phyloP scores from a whole-genome alignment of 1,140 invertebrate genomes.

The Drosophila orosa region DNA sequence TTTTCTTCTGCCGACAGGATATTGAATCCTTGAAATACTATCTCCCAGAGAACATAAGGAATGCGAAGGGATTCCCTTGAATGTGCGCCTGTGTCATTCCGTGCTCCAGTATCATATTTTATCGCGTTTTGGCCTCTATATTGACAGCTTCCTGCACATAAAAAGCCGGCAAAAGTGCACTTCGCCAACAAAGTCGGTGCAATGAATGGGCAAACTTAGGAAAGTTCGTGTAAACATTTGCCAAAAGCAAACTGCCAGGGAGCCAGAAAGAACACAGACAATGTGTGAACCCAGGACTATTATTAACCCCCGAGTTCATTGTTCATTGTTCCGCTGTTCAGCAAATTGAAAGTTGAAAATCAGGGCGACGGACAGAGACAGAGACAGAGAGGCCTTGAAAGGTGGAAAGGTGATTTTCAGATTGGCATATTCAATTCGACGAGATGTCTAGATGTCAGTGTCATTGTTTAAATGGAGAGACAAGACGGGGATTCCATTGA shows the following conservation, averaged over 20 bases:
- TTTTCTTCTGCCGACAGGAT: slow-evolving; percentile 5
- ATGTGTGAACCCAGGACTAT: slow-evolving; percentile 48
- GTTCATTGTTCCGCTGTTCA: slow-evolving; percentile 43
- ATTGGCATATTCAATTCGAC: slow-evolving; percentile 48
- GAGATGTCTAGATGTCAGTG: slow-evolving; percentile 26
- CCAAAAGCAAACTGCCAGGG: slow-evolving; percentile 22
- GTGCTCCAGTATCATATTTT: slow-evolving; percentile 46
- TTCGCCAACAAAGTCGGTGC: slow-evolving; percentile 65
- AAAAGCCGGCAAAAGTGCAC: slow-evolving; percentile 59
- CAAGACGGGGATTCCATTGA: not conserved
- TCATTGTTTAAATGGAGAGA: slow-evolving; percentile 9
- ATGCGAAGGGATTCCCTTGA: slow-evolving; percentile 2
- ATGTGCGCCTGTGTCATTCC: slow-evolving; percentile 36
- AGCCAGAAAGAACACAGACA: slow-evolving; percentile 20
- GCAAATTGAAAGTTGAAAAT: slow-evolving; percentile 51
- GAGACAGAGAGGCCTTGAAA: not conserved
- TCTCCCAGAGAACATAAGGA: slow-evolving; percentile 1
- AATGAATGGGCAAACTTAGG: slow-evolving; percentile 60
- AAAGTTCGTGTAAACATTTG: slow-evolving; percentile 49
- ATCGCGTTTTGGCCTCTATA: slow-evolving; percentile 38
- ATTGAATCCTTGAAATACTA: slow-evolving; percentile 17
- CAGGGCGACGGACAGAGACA: slow-evolving; percentile 5
- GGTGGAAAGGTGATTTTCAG: slow-evolving; percentile 12
- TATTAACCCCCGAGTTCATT: slow-evolving; percentile 52
- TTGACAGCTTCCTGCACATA: slow-evolving; percentile 53